A percentile compares a stretch with the other conserved stretches of the same genome.
phyloP scores from a whole-genome alignment of 35 echinoderm and acorn worm species.

The Holothuria glaberrima region DNA sequence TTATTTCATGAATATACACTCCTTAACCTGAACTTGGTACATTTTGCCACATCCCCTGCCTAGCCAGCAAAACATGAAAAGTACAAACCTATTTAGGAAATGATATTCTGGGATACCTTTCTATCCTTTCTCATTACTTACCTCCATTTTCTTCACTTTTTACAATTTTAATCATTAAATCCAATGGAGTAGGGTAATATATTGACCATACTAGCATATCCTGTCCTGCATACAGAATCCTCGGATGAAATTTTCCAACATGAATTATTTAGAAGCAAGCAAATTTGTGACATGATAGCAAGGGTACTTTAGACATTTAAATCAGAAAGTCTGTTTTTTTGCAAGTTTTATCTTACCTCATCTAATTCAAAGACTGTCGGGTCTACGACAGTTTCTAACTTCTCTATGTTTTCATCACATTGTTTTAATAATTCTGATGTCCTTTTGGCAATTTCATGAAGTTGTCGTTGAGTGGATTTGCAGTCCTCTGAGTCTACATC shows the following conservation, averaged over 20 bases:
- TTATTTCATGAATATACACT: too few relatives aligned
- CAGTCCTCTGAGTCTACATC: conserved; percentile 86
- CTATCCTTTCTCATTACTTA: too few relatives aligned
- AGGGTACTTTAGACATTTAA: not conserved
- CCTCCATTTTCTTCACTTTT: too few relatives aligned
- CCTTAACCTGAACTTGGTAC: too few relatives aligned
- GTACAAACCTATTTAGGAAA: too few relatives aligned
- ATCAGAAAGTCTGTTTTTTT: not conserved
- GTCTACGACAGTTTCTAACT: conserved; percentile 86
- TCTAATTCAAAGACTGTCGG: conserved; percentile 86
- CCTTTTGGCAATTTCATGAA: conserved; percentile 82
- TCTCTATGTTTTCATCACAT: conserved; percentile 89
- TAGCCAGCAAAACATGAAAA: too few relatives aligned
- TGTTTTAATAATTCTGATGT: conserved; percentile 65
- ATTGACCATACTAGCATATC: not conserved
- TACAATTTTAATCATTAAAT: not conserved
- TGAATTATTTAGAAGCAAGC: not conserved
- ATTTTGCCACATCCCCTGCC: not conserved
- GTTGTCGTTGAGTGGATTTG: conserved; percentile 74
- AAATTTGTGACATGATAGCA: not conserved
- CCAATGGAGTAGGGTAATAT: not conserved
- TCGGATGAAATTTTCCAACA: not conserved
- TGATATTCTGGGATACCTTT: too few relatives aligned
- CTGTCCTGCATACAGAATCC: not conserved
- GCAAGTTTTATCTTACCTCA: conserved; percentile 71